These are phyloP conservation scores for Gerris buenoi DNA, from an alignment of 1,140 invertebrate species.

Conservation along the genomic window DNA sequence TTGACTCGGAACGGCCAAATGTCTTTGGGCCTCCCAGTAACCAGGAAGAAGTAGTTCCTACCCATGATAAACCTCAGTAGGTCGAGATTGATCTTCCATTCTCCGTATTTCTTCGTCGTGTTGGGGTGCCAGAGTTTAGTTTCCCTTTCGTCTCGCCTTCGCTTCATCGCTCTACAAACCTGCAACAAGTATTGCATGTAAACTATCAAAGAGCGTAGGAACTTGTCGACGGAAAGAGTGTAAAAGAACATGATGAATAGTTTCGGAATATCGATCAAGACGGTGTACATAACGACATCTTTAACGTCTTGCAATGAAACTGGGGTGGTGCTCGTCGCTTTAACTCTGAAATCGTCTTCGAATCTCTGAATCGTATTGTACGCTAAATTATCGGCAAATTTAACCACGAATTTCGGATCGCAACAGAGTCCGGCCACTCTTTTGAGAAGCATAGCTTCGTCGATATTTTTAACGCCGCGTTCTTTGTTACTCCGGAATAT, in stretches of 20 bases:
- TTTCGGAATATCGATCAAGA: background rate
- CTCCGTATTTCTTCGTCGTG: background rate
- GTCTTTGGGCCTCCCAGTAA: background rate
- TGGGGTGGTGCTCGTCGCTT: background rate
- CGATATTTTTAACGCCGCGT: background rate
- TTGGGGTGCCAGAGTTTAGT: background rate
- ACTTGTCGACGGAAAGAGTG: background rate
- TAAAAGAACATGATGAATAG: background rate
- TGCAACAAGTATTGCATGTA: background rate
- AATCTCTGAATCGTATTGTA: background rate
- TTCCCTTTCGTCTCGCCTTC: background rate
- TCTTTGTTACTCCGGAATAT: background rate
- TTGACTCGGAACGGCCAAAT: background rate
- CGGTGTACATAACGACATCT: background rate
- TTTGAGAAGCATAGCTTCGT: background rate
- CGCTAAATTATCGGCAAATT: background rate
- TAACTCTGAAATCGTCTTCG: background rate
- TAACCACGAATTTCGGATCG: background rate
- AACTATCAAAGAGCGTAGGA: background rate
- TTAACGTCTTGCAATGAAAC: background rate
- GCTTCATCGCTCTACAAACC: background rate
- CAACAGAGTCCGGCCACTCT: background rate
- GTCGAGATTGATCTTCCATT: background rate
- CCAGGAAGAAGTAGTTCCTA: background rate
- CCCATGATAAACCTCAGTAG: background rate